Conservation (phyloP, 64 coral and sea anemone species). For the Porites lutea region DNA sequence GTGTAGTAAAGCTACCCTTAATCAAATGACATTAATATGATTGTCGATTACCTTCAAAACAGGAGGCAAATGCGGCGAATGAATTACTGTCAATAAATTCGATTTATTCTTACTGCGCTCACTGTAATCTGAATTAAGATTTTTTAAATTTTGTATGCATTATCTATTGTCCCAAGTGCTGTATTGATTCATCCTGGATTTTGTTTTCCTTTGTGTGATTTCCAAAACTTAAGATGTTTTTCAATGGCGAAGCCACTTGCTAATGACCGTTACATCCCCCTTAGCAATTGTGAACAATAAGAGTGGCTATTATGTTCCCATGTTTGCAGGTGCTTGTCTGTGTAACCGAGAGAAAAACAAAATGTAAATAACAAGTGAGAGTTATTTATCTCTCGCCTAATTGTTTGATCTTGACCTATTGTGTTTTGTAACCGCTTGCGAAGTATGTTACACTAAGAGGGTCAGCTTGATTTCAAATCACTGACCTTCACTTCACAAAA, state of each 20-base stretch:
- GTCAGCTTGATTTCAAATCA: neutral
- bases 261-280: slow-evolving; percentile 9
- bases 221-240: slow-evolving; percentile 1
- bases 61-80: neutral
- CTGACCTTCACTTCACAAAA: neutral
- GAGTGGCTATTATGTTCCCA: neutral
- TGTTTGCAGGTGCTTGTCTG: slow-evolving; percentile 14
- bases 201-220: neutral
- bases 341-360: slow-evolving; percentile 34
- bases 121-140: neutral
- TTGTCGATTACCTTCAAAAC: neutral
- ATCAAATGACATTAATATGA: slow-evolving; percentile 22
- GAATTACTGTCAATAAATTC: neutral
- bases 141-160: neutral
- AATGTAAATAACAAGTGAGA: slow-evolving; percentile 10
- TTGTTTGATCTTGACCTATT: neutral
- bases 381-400: slow-evolving; percentile 31
- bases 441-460: neutral
- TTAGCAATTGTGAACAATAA: slow-evolving; percentile 15
- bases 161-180: neutral
- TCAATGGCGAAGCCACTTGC: neutral
- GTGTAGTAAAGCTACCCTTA: slow-evolving; percentile 22
- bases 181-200: neutral
- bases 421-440: neutral
- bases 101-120: neutral